Conservation (phyloP, 2,113 vertebrate genomes). For the Plecotus auritus region DNA sequence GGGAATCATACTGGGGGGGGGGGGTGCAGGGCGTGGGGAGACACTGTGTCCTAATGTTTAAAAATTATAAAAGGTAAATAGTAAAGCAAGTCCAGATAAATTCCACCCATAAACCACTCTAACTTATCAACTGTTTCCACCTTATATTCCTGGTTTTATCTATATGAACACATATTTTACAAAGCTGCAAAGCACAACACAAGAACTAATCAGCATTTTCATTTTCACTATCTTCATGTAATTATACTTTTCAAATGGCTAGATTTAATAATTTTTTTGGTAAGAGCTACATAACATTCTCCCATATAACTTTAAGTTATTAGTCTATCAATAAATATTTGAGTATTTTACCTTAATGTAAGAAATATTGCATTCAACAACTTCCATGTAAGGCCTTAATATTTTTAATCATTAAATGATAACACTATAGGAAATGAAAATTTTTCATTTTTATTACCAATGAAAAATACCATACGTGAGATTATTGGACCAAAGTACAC, state of each 20-base stretch:
- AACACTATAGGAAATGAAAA: background rate
- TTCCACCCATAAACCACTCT: background rate
- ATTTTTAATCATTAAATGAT: slow-evolving; percentile 36
- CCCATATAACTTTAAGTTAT: background rate
- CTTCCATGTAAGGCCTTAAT: background rate
- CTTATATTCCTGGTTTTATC: background rate
- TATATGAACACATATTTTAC: background rate
- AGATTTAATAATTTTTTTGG: background rate
- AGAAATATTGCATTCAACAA: background rate
- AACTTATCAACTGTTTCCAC: background rate
- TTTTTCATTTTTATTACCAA: background rate
- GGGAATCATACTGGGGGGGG: background rate
- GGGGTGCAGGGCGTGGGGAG: no score
- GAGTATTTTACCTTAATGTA: background rate
- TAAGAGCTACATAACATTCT: background rate
- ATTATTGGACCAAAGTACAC: background rate
- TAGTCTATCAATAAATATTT: background rate
- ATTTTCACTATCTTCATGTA: slow-evolving; percentile 17
- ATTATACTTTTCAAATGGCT: background rate
- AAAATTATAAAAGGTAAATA: background rate
- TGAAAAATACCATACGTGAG: background rate
- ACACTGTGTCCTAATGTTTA: background rate
- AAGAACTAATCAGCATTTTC: background rate
- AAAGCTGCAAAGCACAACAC: background rate
- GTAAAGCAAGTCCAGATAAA: background rate